Conservation (phyloP, 2,888 invertebrate species). For the Bursaphelenchus okinawaensis region DNA sequence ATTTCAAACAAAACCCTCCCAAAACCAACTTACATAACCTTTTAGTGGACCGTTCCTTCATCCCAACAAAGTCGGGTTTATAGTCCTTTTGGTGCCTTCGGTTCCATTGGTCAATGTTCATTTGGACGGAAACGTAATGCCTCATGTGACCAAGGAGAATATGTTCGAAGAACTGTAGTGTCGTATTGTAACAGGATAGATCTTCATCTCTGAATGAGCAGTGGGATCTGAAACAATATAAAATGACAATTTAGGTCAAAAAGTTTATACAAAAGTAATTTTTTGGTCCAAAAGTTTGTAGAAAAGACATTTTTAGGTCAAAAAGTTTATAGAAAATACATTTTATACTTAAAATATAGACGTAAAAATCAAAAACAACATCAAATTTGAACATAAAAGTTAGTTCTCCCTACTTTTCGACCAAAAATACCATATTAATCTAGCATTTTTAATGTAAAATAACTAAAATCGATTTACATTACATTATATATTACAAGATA, state of each 20-base stretch:
- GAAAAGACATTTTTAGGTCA: no score
- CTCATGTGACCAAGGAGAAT: conserved; percentile 42
- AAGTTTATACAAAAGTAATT: no score
- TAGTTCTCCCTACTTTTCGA: no score
- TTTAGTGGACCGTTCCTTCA: conserved; percentile 21
- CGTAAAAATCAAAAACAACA: not conserved
- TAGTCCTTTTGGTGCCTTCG: conserved; percentile 33
- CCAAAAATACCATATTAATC: no score
- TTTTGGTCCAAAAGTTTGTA: no score
- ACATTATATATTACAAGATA: no score
- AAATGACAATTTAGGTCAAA: not conserved
- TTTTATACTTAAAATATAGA: not conserved
- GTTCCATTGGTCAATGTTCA: conserved; percentile 48
- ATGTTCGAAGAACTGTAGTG: conserved; percentile 35
- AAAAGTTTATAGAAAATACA: no score
- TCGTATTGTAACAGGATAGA: conserved; percentile 40
- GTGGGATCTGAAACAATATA: conserved; percentile 31
- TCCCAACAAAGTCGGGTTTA: conserved; percentile 27
- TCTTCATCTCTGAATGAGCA: conserved; percentile 29
- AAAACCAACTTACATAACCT: conserved; percentile 23
- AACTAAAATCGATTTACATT: no score
- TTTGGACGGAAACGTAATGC: conserved; percentile 44
- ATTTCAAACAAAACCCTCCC: not conserved
- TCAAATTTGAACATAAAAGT: no score
- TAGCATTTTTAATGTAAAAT: no score